A percentile compares a stretch with the other conserved stretches of the same genome.
phyloP scores from a whole-genome alignment of 2,888 invertebrate genomes.

The Tanypteryx hageni region DNA sequence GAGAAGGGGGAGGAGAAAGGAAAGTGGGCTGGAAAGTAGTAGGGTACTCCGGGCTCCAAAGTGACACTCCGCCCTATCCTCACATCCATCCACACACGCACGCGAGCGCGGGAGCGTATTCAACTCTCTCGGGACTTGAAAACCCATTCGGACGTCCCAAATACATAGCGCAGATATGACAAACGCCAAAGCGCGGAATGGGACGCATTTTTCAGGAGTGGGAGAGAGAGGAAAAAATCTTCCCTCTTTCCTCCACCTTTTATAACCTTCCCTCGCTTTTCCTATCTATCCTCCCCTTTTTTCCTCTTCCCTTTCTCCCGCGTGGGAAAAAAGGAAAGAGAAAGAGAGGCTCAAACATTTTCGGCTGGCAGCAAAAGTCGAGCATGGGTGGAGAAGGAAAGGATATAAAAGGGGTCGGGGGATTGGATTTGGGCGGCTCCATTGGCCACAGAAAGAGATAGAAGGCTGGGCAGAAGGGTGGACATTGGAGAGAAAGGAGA shows the following conservation, averaged over 20 bases:
- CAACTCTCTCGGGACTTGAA: background rate
- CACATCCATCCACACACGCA: background rate
- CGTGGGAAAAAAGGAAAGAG: background rate
- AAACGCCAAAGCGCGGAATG: slow-evolving; percentile 11
- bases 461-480: background rate
- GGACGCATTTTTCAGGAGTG: slow-evolving; percentile 34
- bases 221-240: too few relatives aligned
- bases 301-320: too few relatives aligned
- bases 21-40: too few relatives aligned
- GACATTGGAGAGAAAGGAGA: background rate
- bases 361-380: background rate
- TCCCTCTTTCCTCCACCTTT: too few relatives aligned
- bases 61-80: background rate
- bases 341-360: background rate
- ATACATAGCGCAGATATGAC: slow-evolving; percentile 38
- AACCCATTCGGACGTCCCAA: background rate
- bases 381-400: too few relatives aligned
- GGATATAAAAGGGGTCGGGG: background rate
- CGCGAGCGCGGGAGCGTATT: background rate
- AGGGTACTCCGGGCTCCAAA: too few relatives aligned
- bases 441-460: background rate
- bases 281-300: too few relatives aligned
- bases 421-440: background rate
- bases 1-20: background rate
- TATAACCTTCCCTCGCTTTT: too few relatives aligned